Percentiles rank a stretch among this genome's conserved stretches.
Conservation (phyloP, 2,113 vertebrate genomes). For the Nothoprocta perdicaria region DNA sequence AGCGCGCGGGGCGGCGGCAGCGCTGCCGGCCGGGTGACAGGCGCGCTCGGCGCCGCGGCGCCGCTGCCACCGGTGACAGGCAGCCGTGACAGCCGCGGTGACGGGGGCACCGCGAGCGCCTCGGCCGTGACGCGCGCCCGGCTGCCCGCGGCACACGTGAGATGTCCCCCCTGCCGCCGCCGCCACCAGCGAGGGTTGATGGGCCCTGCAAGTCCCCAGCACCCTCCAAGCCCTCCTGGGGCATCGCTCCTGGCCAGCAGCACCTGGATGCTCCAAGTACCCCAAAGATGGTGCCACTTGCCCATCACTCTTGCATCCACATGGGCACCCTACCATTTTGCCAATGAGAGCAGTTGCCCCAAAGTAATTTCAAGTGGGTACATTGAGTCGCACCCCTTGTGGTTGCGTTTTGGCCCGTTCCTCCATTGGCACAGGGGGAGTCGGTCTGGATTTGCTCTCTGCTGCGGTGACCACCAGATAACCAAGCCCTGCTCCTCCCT, state of each 20-base stretch:
- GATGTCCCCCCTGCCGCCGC: too few relatives aligned
- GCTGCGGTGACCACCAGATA: background rate
- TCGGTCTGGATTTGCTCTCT: background rate
- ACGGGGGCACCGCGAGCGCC: background rate
- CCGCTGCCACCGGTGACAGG: conserved; percentile 4
- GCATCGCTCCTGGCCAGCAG: too few relatives aligned
- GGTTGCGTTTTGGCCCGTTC: accelerated
- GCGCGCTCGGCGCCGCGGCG: background rate
- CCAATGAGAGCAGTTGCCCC: background rate
- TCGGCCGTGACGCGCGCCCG: background rate
- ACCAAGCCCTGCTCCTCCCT: background rate
- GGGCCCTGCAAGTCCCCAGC: background rate
- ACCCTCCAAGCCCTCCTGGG: accelerated
- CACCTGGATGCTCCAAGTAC: too few relatives aligned
- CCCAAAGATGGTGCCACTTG: too few relatives aligned
- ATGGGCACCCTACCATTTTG: too few relatives aligned
- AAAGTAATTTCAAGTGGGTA: background rate
- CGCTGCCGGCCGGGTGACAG: background rate
- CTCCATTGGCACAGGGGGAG: background rate
- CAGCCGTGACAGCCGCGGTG: conserved; percentile 53
- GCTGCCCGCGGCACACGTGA: too few relatives aligned
- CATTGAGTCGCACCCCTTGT: accelerated
- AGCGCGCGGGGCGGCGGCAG: background rate
- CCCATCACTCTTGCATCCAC: too few relatives aligned
- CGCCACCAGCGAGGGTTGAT: too few relatives aligned